Conservation (phyloP, 2,113 vertebrate species). For the Origma solitaria region DNA sequence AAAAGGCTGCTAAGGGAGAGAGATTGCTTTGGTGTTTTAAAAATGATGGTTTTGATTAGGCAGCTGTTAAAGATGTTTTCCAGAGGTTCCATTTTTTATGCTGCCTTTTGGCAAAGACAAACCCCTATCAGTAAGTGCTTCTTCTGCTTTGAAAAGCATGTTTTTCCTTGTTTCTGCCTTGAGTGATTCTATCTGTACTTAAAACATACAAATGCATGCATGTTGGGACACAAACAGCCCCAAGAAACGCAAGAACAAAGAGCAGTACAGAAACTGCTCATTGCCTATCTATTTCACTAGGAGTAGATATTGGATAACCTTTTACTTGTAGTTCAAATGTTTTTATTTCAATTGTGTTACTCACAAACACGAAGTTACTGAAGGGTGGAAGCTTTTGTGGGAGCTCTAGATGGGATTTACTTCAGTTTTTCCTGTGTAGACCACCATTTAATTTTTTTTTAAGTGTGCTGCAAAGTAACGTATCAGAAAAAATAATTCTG, state of each 20-base stretch:
- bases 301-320: not conserved
- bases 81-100: constrained; percentile 13
- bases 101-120: constrained; percentile 67
- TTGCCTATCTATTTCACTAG: not conserved
- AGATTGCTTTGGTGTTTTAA: not conserved
- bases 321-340: not conserved
- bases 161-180: not conserved
- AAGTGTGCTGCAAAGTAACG: not conserved
- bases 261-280: not conserved
- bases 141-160: not conserved
- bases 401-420: not conserved
- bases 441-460: not conserved
- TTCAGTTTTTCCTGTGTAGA: not conserved
- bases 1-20: not conserved
- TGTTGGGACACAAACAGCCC: not conserved
- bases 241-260: not conserved
- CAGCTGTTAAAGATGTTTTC: constrained; percentile 31
- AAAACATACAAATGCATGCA: not conserved
- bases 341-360: not conserved
- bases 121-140: constrained; percentile 13
- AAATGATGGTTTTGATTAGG: not conserved
- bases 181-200: not conserved
- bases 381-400: not conserved
- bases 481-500: not conserved
- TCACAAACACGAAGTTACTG: not conserved